These are phyloP conservation scores for Abscondita cerata DNA, from an alignment of 2,888 invertebrate genomes.

Conservation along the genomic window DNA sequence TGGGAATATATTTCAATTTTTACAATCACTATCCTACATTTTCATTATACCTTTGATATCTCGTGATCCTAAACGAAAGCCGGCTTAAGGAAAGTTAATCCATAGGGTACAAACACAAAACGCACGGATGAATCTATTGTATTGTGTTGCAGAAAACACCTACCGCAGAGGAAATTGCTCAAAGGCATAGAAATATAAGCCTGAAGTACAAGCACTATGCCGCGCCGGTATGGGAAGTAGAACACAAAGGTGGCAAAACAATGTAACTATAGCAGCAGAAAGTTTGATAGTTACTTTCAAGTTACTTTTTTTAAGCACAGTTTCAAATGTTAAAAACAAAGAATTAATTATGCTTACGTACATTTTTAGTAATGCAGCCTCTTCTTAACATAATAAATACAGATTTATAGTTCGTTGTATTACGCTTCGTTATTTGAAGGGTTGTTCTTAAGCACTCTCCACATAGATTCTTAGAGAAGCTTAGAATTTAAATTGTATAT, in stretches of 20 bases:
- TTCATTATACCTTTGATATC: constrained; percentile 34
- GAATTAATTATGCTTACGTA: no score
- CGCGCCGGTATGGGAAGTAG: constrained; percentile 19
- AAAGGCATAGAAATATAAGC: constrained; percentile 39
- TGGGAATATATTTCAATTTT: constrained; percentile 14
- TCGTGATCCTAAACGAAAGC: constrained; percentile 33
- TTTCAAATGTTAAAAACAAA: not conserved
- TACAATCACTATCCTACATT: constrained; percentile 26
- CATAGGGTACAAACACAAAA: constrained; percentile 35
- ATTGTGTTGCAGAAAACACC: constrained; percentile 30
- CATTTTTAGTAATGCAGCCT: no score
- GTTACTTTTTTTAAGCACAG: constrained; percentile 1
- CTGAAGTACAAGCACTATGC: constrained; percentile 23
- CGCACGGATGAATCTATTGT: constrained; percentile 35
- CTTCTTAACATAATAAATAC: no score
- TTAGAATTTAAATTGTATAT: no score
- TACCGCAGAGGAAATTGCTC: constrained; percentile 37
- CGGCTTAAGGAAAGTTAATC: constrained; percentile 35
- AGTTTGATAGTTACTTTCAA: constrained; percentile 19
- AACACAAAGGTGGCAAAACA: constrained; percentile 31
- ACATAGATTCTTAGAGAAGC: no score
- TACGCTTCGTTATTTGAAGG: no score
- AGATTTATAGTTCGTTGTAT: no score
- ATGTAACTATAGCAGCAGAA: constrained; percentile 26
- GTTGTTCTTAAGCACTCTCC: no score